Evolutionary conservation across 2,797 vertebrate species (phyloP).

Genomic region (Siniperca undulata): DNA sequence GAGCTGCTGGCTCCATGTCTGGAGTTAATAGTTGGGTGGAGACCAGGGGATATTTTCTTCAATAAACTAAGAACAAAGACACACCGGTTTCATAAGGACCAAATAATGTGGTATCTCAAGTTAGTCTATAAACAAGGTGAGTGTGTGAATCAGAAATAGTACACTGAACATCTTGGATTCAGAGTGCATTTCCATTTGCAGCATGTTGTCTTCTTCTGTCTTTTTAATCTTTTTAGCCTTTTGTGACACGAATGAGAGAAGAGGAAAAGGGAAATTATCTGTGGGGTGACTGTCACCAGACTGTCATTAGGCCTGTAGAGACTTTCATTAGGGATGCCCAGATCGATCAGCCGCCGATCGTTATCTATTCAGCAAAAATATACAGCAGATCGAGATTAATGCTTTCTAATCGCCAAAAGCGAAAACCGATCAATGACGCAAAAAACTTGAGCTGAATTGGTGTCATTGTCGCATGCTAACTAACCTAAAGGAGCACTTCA

Average conservation of each 20-base stretch:
- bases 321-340: slow-evolving; percentile 39
- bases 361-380: too few species aligned
- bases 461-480: too few species aligned
- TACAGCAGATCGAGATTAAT: too few species aligned
- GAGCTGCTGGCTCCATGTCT: slow-evolving; percentile 46
- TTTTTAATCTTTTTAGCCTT: background rate
- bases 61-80: slow-evolving; percentile 53
- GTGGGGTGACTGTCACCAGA: slow-evolving; percentile 90
- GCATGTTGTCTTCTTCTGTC: background rate
- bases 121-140: slow-evolving; percentile 28
- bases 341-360: too few species aligned
- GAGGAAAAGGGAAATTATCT: slow-evolving; percentile 37
- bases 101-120: slow-evolving; percentile 28
- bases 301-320: slow-evolving; percentile 91
- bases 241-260: background rate
- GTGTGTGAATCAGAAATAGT: background rate
- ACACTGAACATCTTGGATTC: background rate
- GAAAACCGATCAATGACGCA: too few species aligned
- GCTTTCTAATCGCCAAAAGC: too few species aligned
- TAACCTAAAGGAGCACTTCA: too few species aligned
- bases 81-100: slow-evolving; percentile 14
- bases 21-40: slow-evolving; percentile 57
- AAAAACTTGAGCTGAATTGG: too few species aligned
- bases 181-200: background rate
- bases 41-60: slow-evolving; percentile 42